These are phyloP conservation scores for Parnassius smintheus DNA, from an alignment of 2,888 invertebrate species.

Conservation along the genomic window DNA sequence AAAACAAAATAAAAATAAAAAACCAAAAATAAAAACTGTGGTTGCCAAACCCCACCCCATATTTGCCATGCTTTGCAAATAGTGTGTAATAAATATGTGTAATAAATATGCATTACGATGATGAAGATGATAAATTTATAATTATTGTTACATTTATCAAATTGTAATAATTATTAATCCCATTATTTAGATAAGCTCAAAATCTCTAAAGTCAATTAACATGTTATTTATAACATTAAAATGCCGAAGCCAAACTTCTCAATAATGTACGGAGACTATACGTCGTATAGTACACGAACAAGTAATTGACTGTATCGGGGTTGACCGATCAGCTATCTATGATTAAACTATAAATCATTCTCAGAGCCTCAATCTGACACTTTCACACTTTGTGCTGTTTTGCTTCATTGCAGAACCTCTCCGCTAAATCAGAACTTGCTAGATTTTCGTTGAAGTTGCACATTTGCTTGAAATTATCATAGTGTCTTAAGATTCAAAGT, in stretches of 20 bases:
- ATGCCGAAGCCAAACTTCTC: background rate
- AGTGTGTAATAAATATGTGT: no score
- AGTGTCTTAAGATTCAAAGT: slow-evolving; percentile 24
- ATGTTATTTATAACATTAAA: no score
- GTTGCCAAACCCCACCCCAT: no score
- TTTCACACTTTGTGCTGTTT: slow-evolving; percentile 43
- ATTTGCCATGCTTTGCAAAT: no score
- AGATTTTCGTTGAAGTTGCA: slow-evolving; percentile 65
- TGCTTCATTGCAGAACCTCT: slow-evolving; percentile 61
- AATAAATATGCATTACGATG: no score
- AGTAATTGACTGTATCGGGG: slow-evolving; percentile 51
- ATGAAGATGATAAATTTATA: no score
- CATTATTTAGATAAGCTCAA: no score
- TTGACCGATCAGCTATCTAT: slow-evolving; percentile 60
- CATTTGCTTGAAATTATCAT: slow-evolving; percentile 43
- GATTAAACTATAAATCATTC: slow-evolving; percentile 76
- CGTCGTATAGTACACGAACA: slow-evolving; percentile 20
- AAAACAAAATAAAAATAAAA: no score
- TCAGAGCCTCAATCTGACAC: slow-evolving; percentile 36
- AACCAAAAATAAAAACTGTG: no score
- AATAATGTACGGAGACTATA: slow-evolving; percentile 26
- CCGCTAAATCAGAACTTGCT: slow-evolving; percentile 71
- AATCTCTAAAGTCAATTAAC: no score
- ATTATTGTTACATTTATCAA: no score
- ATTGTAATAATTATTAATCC: no score